These are phyloP conservation scores for Sebastes itinus DNA, from an alignment of 2,797 vertebrate genomes.

Conservation along the genomic window DNA sequence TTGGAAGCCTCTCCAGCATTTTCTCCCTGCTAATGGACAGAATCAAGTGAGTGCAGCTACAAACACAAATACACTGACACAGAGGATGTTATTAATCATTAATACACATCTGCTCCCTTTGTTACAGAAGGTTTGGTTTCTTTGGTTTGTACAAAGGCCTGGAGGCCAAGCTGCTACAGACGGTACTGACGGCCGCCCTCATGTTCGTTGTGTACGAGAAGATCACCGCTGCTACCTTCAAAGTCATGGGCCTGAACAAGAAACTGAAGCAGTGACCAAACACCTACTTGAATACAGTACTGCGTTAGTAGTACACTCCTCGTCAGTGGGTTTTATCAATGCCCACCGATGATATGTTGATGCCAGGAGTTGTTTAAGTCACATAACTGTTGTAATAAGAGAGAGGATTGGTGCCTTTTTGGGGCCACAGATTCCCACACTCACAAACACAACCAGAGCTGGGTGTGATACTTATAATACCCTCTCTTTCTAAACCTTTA, in stretches of 20 bases:
- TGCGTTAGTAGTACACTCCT: background rate
- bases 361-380: background rate
- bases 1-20: slow-evolving; percentile 77
- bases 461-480: background rate
- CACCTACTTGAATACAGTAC: background rate
- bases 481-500: slow-evolving; percentile 3
- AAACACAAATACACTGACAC: background rate
- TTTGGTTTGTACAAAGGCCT: slow-evolving; percentile 85
- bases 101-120: background rate
- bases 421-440: background rate
- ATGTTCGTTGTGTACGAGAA: slow-evolving; percentile 89
- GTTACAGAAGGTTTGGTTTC: slow-evolving; percentile 74
- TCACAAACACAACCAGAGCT: background rate
- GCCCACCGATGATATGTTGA: background rate
- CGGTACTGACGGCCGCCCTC: slow-evolving; percentile 85
- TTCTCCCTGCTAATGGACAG: slow-evolving; percentile 78
- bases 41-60: slow-evolving; percentile 79
- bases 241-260: slow-evolving; percentile 81
- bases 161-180: slow-evolving; percentile 88
- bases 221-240: slow-evolving; percentile 82
- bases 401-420: background rate
- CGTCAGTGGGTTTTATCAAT: background rate
- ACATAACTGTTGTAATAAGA: background rate
- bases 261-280: slow-evolving; percentile 71
- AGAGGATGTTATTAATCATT: background rate